These are phyloP conservation scores for Caenorhabditis sulstoni DNA, from an alignment of 2,888 invertebrate species.

Conservation along the genomic window DNA sequence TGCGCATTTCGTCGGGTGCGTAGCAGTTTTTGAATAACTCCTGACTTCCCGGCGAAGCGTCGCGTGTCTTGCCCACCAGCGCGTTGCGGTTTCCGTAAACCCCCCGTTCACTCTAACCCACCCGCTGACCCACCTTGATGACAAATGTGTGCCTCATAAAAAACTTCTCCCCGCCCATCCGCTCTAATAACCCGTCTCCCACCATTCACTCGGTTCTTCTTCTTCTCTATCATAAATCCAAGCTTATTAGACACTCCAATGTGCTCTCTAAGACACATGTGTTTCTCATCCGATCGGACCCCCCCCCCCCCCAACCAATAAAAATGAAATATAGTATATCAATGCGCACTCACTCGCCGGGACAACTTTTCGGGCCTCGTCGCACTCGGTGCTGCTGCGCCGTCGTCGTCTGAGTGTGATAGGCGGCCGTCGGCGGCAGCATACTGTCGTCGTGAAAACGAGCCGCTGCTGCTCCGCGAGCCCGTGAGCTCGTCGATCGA, in stretches of 20 bases:
- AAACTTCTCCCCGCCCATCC: too few relatives aligned
- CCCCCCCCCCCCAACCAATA: background rate
- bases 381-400: constrained; percentile 13
- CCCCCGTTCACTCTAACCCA: too few relatives aligned
- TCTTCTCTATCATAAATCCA: constrained; percentile 44
- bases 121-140: too few relatives aligned
- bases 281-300: constrained; percentile 32
- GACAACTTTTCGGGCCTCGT: constrained; percentile 66
- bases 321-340: constrained; percentile 3
- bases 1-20: too few relatives aligned
- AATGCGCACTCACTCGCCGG: constrained; percentile 60
- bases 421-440: constrained; percentile 62
- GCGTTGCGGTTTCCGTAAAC: too few relatives aligned
- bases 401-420: constrained; percentile 48
- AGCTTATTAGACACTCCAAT: constrained; percentile 16
- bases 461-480: constrained; percentile 18
- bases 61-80: too few relatives aligned
- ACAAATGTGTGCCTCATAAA: too few relatives aligned
- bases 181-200: too few relatives aligned
- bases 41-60: too few relatives aligned
- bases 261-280: constrained; percentile 18
- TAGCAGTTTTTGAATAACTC: too few relatives aligned
- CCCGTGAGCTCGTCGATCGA: constrained; percentile 6
- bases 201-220: background rate
- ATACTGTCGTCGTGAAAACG: constrained; percentile 57